Percentiles rank a stretch among this genome's conserved stretches.
These are phyloP conservation scores for Parotia lawesii DNA, from an alignment of 2,113 vertebrate genomes.

Conservation along the genomic window DNA sequence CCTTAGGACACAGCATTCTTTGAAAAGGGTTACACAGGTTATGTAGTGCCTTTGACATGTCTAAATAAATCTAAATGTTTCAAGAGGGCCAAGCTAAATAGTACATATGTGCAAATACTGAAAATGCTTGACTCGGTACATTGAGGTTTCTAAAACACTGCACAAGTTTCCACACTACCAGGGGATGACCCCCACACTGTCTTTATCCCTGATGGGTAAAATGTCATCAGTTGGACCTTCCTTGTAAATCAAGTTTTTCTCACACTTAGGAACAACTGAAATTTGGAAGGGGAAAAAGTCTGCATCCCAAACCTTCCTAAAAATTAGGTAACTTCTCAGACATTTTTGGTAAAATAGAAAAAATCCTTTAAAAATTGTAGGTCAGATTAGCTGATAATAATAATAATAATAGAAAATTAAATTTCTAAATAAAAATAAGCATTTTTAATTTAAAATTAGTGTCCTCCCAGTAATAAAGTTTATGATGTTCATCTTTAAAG, in stretches of 20 bases:
- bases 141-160: neutral
- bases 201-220: neutral
- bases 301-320: neutral
- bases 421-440: neutral
- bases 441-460: neutral
- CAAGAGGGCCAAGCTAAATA: neutral
- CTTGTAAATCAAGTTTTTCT: neutral
- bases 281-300: neutral
- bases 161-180: neutral
- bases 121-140: neutral
- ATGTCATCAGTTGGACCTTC: neutral
- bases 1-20: neutral
- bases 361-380: neutral
- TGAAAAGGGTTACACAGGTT: neutral
- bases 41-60: neutral
- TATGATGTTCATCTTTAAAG: neutral
- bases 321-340: neutral
- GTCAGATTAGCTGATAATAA: neutral
- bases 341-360: neutral
- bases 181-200: too few relatives aligned
- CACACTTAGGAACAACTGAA: neutral
- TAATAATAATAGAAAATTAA: neutral
- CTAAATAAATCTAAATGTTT: neutral
- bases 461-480: rapidly evolving
- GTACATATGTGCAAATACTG: neutral